Percentiles rank a stretch among this genome's conserved stretches.
These are phyloP conservation scores for Agrypnus murinus DNA, from an alignment of 2,888 invertebrate genomes.

Conservation along the genomic window DNA sequence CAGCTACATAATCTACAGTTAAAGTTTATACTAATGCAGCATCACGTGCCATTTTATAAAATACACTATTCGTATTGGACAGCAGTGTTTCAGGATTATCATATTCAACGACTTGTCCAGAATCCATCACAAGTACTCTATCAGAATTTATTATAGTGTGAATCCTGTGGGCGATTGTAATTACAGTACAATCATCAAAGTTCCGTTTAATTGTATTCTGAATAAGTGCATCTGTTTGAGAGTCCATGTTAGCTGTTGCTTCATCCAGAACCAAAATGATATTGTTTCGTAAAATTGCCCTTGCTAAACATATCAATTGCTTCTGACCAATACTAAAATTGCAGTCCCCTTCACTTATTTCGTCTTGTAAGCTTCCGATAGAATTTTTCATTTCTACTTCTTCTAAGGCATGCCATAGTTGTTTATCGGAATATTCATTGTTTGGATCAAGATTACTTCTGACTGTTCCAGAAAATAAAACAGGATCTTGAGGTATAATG, in stretches of 20 bases:
- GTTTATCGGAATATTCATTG: slow-evolving; percentile 82
- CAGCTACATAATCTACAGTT: too few species aligned
- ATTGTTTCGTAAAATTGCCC: slow-evolving; percentile 73
- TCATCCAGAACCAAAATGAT: slow-evolving; percentile 73
- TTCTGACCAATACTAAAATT: slow-evolving; percentile 72
- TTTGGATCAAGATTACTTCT: slow-evolving; percentile 92
- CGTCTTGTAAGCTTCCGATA: slow-evolving; percentile 77
- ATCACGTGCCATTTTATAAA: slow-evolving; percentile 80
- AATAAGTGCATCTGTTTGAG: slow-evolving; percentile 83
- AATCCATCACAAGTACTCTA: slow-evolving; percentile 85
- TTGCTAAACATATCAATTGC: slow-evolving; percentile 80
- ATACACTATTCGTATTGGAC: slow-evolving; percentile 75
- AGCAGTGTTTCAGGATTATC: slow-evolving; percentile 82
- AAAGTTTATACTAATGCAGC: slow-evolving; percentile 75
- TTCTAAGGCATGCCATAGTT: slow-evolving; percentile 88
- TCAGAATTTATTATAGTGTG: slow-evolving; percentile 90
- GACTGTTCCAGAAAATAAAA: slow-evolving; percentile 89
- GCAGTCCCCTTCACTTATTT: slow-evolving; percentile 79
- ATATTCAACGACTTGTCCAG: slow-evolving; percentile 83
- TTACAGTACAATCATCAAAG: slow-evolving; percentile 83
- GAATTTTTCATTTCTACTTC: slow-evolving; percentile 84
- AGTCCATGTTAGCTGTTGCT: slow-evolving; percentile 87
- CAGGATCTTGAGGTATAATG: slow-evolving; percentile 90
- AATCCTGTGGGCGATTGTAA: slow-evolving; percentile 87
- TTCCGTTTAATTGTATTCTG: slow-evolving; percentile 83